phyloP scores from a whole-genome alignment of 2,888 invertebrate species.

The Lasius platythorax region DNA sequence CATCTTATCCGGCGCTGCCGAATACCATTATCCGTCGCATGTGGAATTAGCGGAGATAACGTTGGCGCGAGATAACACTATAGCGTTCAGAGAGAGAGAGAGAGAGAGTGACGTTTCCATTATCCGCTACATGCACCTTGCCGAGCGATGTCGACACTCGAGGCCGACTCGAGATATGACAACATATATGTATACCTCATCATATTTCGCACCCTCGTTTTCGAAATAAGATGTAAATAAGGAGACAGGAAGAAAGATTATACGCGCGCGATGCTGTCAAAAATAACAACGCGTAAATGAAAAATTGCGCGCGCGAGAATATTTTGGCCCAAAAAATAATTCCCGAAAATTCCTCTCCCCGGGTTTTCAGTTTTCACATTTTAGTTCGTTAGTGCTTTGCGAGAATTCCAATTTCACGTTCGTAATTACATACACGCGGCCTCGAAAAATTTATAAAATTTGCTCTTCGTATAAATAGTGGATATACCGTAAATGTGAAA shows the following conservation, averaged over 20 bases:
- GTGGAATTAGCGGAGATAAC: constrained; percentile 38
- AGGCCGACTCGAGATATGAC: constrained; percentile 18
- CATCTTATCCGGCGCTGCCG: neutral
- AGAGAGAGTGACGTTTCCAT: constrained; percentile 50
- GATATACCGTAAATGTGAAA: neutral
- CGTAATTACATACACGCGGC: neutral
- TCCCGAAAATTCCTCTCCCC: neutral
- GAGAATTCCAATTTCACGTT: constrained; percentile 1
- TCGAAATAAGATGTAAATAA: neutral
- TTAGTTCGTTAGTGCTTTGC: neutral
- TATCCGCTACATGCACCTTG: constrained; percentile 36
- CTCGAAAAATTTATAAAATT: neutral
- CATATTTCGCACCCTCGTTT: constrained; percentile 1
- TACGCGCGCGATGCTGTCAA: neutral
- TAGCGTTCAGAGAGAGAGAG: neutral
- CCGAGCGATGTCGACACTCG: constrained; percentile 36
- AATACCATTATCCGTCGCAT: constrained; percentile 11
- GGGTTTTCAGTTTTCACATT: neutral
- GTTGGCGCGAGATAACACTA: constrained; percentile 45
- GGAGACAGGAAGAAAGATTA: neutral
- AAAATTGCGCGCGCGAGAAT: neutral
- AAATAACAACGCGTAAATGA: neutral
- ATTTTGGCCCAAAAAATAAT: neutral
- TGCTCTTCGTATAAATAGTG: neutral
- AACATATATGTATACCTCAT: constrained; percentile 12